Base-by-base conservation (phyloP, 2,888 invertebrate species). In the Acheta domesticus region DNA sequence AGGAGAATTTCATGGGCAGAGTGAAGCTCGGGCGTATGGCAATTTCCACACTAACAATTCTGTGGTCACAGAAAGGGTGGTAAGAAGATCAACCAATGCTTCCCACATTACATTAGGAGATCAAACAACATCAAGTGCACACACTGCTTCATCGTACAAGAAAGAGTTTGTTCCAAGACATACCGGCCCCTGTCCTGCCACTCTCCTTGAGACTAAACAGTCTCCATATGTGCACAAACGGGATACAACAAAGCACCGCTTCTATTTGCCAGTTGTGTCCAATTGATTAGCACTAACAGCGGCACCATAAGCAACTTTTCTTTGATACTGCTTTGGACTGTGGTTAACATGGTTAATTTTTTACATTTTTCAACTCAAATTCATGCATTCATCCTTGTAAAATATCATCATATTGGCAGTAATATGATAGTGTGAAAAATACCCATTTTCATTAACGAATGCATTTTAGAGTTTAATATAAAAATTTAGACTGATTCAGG, bases 221-320 rank as follows among this genome's bases (percentile, higher is more conserved):
- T 92, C 94, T 80, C 93, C 93, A 21, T 96, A 93, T 87, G 94
- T 94, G 86, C 95, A 95, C 85, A 94, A 94, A 48, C 90, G 95
- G 82, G 94, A 96, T 86, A 94, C 95, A 16, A 93, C 92, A 83
- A 92, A 94, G 85, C 95, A 96, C 87, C 94, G 94, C 86, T 95
- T 94, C 86, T 96, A 94, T 86, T 90, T 93, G 85, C 90, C 93
- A 2, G 91, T 91, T 85, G 89, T 91, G 23, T 83, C 84, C 11
- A 83, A 84, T 80, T 85, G 49, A 82, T 21, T 75, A n/a, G 23
- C 14, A 20, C 73, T 73, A 73, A 36, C 36, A 36, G 1, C 36
- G 36, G 36, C 36, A 36, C 36, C 16, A 62, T 62, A 62, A 62
- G 62, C 62, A 62, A 19, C 62, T 62, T 14, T 62, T 14, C 62